Evolutionary conservation across 2,888 invertebrate genomes (phyloP).

Genomic region (Sinhomidia bicolor): DNA sequence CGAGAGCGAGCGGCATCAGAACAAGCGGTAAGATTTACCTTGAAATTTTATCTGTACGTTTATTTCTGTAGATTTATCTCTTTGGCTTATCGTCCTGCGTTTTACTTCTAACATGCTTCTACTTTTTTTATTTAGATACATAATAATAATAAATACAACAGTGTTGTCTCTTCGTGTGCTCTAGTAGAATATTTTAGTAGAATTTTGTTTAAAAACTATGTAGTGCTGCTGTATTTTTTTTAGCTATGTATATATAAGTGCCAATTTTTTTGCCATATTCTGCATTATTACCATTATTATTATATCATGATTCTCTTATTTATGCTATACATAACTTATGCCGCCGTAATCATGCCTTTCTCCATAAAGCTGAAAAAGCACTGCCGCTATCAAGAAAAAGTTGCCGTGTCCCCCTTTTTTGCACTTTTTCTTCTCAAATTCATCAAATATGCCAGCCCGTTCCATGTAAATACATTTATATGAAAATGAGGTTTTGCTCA

Average conservation of each 20-base stretch:
- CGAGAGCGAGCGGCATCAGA: constrained; percentile 90
- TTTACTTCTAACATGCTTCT: constrained; percentile 55
- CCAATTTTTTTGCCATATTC: constrained; percentile 10
- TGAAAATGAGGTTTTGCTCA: neutral
- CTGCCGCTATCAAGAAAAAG: neutral
- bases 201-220: constrained; percentile 24
- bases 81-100: constrained; percentile 35
- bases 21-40: constrained; percentile 90
- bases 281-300: no score
- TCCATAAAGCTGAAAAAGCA: neutral
- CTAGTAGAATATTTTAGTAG: constrained; percentile 12
- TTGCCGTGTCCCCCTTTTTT: neutral
- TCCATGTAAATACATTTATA: neutral
- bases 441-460: neutral
- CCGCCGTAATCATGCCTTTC: neutral
- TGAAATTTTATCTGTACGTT: neutral
- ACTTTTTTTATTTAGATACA: neutral
- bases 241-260: constrained; percentile 17
- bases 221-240: constrained; percentile 23
- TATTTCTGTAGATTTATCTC: neutral
- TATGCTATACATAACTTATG: neutral
- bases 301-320: neutral
- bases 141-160: neutral
- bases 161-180: constrained; percentile 46
- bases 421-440: constrained; percentile 10